Evolutionary conservation across 2,797 vertebrate genomes (phyloP).

Genomic region (Sitta carolinensis): DNA sequence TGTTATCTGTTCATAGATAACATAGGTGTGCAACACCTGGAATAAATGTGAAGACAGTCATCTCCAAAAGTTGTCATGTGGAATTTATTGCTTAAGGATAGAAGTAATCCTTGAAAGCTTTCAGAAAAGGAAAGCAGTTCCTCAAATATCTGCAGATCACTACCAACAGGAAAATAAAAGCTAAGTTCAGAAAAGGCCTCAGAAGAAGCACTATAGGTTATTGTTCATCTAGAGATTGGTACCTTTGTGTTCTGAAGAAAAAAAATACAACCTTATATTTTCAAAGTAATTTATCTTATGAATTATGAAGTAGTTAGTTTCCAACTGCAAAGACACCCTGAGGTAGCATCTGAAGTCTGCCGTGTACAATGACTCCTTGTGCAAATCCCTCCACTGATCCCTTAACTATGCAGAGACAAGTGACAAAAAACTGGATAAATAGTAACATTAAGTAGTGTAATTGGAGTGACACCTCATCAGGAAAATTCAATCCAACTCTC

Average conservation of each 20-base stretch:
- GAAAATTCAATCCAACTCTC: slow-evolving; percentile 9
- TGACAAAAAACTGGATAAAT: background rate
- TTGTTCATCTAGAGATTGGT: background rate
- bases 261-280: background rate
- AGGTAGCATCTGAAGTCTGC: background rate
- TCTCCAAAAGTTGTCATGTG: background rate
- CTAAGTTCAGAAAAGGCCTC: background rate
- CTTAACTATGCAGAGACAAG: background rate
- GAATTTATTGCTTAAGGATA: background rate
- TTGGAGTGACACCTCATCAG: background rate
- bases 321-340: background rate
- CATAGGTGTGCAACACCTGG: background rate
- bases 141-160: background rate
- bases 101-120: background rate
- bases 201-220: background rate
- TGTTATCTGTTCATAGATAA: background rate
- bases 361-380: background rate
- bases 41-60: background rate
- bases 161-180: background rate
- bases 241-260: background rate
- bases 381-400: background rate
- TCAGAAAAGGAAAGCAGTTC: background rate
- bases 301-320: background rate
- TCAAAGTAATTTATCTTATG: background rate
- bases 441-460: background rate